Conservation (phyloP, 2,113 vertebrate species). For the Chamaea fasciata region DNA sequence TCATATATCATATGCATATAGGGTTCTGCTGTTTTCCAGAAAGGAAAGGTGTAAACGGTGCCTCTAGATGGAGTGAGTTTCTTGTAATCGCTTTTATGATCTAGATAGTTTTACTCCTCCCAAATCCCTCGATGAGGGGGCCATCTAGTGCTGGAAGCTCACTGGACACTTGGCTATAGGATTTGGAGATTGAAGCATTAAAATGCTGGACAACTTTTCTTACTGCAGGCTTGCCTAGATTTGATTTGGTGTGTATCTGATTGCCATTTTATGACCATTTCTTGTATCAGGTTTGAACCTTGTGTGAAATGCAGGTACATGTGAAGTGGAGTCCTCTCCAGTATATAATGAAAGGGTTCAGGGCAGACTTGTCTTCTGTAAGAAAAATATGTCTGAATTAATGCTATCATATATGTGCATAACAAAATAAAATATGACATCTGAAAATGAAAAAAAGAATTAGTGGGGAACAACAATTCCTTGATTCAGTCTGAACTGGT, state of each 20-base stretch:
- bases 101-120: neutral
- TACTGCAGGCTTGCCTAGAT: neutral
- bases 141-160: conserved; percentile 25
- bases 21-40: neutral
- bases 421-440: neutral
- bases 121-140: neutral
- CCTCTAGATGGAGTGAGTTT: neutral
- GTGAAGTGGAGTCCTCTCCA: neutral
- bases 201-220: neutral
- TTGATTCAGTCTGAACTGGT: neutral
- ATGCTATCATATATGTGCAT: neutral
- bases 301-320: neutral
- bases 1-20: neutral
- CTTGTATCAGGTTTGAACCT: neutral
- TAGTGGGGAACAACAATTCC: neutral
- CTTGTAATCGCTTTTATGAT: rapidly evolving
- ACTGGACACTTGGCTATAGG: neutral
- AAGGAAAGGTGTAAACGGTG: neutral
- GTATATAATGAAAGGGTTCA: neutral
- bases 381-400: neutral
- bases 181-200: neutral
- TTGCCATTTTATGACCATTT: neutral
- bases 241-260: neutral
- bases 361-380: neutral
- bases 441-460: neutral